Conservation (phyloP, 2,797 vertebrate genomes). For the Peromyscus melanophrys region DNA sequence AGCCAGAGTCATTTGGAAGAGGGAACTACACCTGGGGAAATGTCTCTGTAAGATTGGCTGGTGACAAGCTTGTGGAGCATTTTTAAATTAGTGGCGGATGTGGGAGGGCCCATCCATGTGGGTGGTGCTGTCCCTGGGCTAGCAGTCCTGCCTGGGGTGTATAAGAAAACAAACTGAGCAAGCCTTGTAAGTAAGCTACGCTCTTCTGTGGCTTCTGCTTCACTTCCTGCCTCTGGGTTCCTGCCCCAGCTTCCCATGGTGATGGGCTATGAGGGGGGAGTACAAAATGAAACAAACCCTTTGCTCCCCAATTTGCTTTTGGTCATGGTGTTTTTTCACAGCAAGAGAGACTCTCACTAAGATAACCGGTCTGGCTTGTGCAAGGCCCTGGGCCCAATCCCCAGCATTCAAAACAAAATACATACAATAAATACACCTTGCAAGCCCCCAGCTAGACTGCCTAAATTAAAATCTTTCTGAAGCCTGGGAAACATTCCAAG, state of each 20-base stretch:
- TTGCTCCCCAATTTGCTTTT: neutral
- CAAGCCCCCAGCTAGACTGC: neutral
- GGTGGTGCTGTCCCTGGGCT: neutral
- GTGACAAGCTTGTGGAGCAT: neutral
- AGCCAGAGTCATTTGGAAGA: neutral
- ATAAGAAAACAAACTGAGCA: neutral
- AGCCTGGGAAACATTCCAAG: neutral
- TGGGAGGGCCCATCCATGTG: neutral
- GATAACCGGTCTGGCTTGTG: neutral
- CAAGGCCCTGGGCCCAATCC: neutral
- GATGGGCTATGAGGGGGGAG: neutral
- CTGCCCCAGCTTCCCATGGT: neutral
- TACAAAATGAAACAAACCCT: neutral
- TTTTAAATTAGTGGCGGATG: neutral
- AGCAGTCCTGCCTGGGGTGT: neutral
- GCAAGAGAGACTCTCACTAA: neutral
- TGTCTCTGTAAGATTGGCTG: neutral
- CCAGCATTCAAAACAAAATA: neutral
- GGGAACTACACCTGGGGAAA: neutral
- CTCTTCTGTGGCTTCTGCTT: neutral
- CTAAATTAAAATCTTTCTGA: conserved; percentile 19
- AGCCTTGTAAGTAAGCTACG: neutral
- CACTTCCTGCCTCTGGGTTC: neutral
- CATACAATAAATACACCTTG: neutral
- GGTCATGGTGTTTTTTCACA: neutral